These are phyloP conservation scores for Odocoileus hemionus DNA, from an alignment of 2,113 vertebrate genomes.

Conservation along the genomic window DNA sequence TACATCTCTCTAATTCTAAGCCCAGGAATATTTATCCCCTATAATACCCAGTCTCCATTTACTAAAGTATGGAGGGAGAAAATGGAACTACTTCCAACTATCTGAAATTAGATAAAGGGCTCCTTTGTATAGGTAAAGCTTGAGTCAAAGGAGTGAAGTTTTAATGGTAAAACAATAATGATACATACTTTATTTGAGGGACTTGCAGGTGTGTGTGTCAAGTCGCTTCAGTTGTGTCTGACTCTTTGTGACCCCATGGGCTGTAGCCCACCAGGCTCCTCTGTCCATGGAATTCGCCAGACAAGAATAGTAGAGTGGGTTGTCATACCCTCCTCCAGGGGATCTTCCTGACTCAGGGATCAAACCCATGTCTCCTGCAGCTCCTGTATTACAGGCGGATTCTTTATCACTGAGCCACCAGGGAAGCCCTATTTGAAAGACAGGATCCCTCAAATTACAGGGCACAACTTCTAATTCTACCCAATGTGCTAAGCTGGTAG, in stretches of 20 bases:
- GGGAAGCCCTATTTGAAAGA: not conserved
- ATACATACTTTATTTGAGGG: not conserved
- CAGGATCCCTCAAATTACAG: not conserved
- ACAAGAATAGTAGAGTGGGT: not conserved
- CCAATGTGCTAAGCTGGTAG: not conserved
- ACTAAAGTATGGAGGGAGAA: not conserved
- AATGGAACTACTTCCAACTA: not conserved
- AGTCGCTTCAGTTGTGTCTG: not conserved
- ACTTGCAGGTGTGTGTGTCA: not conserved
- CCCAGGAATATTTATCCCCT: not conserved
- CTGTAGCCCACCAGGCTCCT: not conserved
- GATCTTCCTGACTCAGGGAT: not conserved
- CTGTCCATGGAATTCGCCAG: not conserved
- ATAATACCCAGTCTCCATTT: not conserved
- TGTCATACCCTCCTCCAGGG: not conserved
- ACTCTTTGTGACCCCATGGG: not conserved
- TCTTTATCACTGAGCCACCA: not conserved
- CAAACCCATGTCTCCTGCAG: not conserved
- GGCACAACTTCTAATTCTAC: not conserved
- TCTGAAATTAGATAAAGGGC: not conserved
- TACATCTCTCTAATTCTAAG: not conserved
- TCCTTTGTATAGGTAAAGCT: not conserved
- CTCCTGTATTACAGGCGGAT: not conserved
- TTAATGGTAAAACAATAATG: constrained; percentile 1
- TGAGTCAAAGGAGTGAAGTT: not conserved